Evolutionary conservation across 2,113 vertebrate genomes (phyloP), one percentile per base, ranked within the genome.

Genomic region (Tympanuchus pallidicinctus): DNA sequence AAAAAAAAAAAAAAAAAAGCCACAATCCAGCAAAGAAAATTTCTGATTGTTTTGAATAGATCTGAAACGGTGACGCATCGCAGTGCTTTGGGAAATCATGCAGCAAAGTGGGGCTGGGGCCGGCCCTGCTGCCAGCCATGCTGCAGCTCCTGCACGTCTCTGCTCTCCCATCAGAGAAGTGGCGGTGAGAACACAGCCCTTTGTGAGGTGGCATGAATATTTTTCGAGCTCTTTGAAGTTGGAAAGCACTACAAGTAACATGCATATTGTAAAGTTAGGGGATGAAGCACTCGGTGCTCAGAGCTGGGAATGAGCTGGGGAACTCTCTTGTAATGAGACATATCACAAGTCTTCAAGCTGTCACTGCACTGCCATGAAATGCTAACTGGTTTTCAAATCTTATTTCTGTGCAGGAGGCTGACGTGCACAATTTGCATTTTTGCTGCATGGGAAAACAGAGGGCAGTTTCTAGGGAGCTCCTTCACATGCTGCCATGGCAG

Each of bases 241-340:
- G 69, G 89, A 92, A 92, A 88, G 85, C 91, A 82, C 60, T 92
- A 93, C 78, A 95, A 89, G 80, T 93, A 95, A 88, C 89, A 47
- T 6, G 3, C 19, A 59, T 48, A 76, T 85, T 82, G 69, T 11
- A 15, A 93, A 95, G 76, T 83, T 88, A 57, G 3, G 82, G 89
- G 82, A 69, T 71, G 4, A 89, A 89, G 88, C 91, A n/a, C 14
- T 88, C 72, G 76, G 85, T 34, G 79, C 89, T 92, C 82, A 72
- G 85, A 73, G 89, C 50, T 42, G 74, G 84, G 82, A 8, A 17
- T 4, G 69, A 95, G 88, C 91, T 66, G 64, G 64, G 81, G 78
- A 94, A 38, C 75, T 80, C 92, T 92, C 90, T 92, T 87, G 77
- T 86, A 73, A 9, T 5, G 75, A 95, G 74, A 91, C 82, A 89